Base-by-base conservation (phyloP, 2,797 vertebrate species). In the Acanthornis magna region DNA sequence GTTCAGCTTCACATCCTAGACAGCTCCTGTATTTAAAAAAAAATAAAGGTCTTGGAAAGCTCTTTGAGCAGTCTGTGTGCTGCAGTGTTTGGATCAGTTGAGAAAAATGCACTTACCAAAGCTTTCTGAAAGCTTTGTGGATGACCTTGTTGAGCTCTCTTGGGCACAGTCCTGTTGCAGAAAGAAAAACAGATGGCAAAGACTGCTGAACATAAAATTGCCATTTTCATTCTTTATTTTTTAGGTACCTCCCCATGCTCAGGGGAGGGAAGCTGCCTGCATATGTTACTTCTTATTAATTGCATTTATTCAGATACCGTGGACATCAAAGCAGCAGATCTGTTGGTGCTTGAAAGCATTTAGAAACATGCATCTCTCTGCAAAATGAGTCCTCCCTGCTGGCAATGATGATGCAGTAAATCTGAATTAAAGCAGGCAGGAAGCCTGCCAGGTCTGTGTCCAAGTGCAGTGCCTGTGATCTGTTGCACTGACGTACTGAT, bases 91-190 rank as follows among this genome's bases (percentile, higher is more conserved):
- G 67, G 66, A 84, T 81, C 80, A 55, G 34, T 62, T 81, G 48
- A 66, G 89, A 85, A 79, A 92, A 89, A 91, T n/a, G 38, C 66
- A 54, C 42, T 89, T 83, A 47, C 13, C 63, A 80, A 80, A 91
- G 57, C 66, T 85, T 91, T 82, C 75, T 82, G 55, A 76, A 67
- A 53, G 75, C 79, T 85, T 43, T 36, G 11, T 62, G 62, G 45
- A 25, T 91, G 60, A 88, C 47, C 47, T 21, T 19, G 18, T 43
- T 81, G 83, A 90, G 75, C 66, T 78, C 73, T 60, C 50, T 74
- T 58, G 47, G 54, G 50, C 50, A 79, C 26, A 27, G 38, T 34
- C 38, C 11, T 50, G 20, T 66, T 77, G 51, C 47, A 72, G 54
- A 81, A 85, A 80, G 81, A 47, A 91, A 85, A 84, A 40, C 47